Conservation (phyloP, 1,140 invertebrate species). For the Danaus melanippus region DNA sequence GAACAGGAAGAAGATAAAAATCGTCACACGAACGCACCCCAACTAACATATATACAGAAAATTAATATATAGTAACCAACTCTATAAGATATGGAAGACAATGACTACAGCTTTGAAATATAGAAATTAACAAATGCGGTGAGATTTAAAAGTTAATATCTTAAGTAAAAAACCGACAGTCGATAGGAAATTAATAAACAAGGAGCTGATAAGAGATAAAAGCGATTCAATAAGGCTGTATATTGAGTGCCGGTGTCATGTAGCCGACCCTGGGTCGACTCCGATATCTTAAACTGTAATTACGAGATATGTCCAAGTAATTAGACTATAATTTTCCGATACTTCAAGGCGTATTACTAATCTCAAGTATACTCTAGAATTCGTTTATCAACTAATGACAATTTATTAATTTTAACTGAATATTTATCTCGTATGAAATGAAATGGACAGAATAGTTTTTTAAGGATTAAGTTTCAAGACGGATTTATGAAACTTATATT, state of each 20-base stretch:
- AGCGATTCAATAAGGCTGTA: conserved; percentile 48
- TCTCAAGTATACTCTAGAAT: conserved; percentile 16
- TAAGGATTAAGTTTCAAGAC: no score
- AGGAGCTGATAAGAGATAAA: conserved; percentile 50
- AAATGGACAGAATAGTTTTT: no score
- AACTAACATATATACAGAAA: not conserved
- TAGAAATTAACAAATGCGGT: no score
- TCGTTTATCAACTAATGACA: conserved; percentile 9
- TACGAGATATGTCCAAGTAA: conserved; percentile 32
- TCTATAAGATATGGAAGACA: no score
- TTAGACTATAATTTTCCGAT: conserved; percentile 39
- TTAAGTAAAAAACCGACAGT: conserved; percentile 36
- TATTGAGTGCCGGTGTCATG: conserved; percentile 34
- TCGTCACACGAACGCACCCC: conserved; percentile 24
- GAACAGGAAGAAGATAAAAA: conserved; percentile 63
- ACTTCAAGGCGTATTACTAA: conserved; percentile 22
- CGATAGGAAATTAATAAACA: conserved; percentile 50
- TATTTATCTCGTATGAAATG: no score
- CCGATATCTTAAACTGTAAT: conserved; percentile 28
- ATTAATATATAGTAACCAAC: no score
- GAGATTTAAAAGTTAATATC: no score
- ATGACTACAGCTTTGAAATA: no score
- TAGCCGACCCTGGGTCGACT: conserved; percentile 35
- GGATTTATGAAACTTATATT: no score
- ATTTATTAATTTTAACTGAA: no score